These are phyloP conservation scores for Apostichopus leukothele DNA, from an alignment of 53 echinoderm and acorn worm genomes.

Conservation along the genomic window DNA sequence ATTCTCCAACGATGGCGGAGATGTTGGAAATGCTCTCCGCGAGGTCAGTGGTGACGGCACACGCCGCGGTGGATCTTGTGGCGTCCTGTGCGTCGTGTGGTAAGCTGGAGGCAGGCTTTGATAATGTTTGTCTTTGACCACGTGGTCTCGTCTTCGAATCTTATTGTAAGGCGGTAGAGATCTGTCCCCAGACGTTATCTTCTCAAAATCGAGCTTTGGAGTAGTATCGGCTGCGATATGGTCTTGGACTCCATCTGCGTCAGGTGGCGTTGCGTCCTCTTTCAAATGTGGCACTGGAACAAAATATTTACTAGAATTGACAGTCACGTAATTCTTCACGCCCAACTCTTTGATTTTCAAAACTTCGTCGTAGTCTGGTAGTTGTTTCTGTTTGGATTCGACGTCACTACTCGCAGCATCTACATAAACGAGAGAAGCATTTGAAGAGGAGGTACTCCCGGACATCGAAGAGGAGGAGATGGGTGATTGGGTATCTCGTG, in stretches of 20 bases:
- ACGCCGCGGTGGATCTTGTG: background rate
- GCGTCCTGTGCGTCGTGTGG: background rate
- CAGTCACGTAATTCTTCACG: constrained; percentile 44
- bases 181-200: background rate
- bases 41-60: background rate
- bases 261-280: background rate
- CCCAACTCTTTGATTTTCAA: constrained; percentile 40
- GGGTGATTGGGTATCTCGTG: background rate
- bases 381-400: background rate
- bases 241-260: background rate
- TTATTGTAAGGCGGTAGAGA: constrained; percentile 5
- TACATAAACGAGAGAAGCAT: constrained; percentile 16
- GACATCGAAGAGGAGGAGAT: constrained; percentile 19
- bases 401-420: background rate
- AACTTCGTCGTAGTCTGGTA: constrained; percentile 37
- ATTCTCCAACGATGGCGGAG: background rate
- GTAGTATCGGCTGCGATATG: background rate
- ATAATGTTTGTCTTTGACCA: background rate
- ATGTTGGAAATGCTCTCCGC: background rate
- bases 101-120: background rate
- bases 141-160: background rate
- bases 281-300: constrained; percentile 12
- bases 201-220: background rate
- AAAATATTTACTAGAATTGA: constrained; percentile 42
- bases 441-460: constrained; percentile 38